These are phyloP conservation scores for Hippotragus niger DNA, from an alignment of 2,113 vertebrate species.

Conservation along the genomic window DNA sequence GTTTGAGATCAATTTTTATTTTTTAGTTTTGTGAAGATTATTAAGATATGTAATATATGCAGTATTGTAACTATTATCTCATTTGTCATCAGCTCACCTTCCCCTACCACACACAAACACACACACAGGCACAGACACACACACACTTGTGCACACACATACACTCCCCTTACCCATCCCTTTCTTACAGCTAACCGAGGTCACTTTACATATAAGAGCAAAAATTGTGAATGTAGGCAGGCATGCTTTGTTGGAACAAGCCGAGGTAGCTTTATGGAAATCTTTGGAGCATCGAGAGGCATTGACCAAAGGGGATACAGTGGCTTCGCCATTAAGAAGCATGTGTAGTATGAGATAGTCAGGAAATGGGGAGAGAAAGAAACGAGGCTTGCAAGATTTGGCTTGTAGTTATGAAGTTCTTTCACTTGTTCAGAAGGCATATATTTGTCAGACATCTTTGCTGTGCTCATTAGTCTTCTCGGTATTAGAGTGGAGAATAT, in stretches of 20 bases:
- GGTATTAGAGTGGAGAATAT: not conserved
- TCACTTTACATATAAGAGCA: not conserved
- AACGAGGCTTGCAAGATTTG: not conserved
- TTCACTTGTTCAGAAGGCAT: not conserved
- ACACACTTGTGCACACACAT: not conserved
- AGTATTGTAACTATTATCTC: not conserved
- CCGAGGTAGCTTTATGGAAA: not conserved
- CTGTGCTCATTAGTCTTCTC: not conserved
- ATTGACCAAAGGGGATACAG: not conserved
- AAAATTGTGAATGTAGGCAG: not conserved
- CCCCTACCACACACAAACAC: no score
- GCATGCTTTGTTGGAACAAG: not conserved
- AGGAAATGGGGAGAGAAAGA: not conserved
- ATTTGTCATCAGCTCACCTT: not conserved
- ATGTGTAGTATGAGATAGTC: not conserved
- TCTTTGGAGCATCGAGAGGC: fast-evolving
- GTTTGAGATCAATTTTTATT: not conserved
- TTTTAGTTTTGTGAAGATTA: not conserved
- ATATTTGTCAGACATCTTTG: not conserved
- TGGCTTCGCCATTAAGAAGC: not conserved
- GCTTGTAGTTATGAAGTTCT: not conserved
- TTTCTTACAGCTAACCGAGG: not conserved
- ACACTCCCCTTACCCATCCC: not conserved
- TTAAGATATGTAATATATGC: not conserved
- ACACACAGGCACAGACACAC: not conserved